These are phyloP conservation scores for Anagrus nilaparvatae DNA, from an alignment of 1,140 invertebrate genomes.

Conservation along the genomic window DNA sequence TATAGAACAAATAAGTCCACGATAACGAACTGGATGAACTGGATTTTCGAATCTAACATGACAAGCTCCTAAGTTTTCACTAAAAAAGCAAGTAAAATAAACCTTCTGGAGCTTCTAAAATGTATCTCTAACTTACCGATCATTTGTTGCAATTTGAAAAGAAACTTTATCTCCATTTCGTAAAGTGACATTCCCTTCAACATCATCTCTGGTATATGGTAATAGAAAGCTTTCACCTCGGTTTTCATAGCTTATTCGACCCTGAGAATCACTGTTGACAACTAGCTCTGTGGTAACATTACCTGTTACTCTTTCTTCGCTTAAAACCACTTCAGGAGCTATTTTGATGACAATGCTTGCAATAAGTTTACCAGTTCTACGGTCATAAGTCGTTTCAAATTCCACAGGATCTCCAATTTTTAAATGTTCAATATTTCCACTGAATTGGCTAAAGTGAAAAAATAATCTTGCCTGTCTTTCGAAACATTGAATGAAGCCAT, in stretches of 20 bases:
- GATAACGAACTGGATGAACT: constrained; percentile 79
- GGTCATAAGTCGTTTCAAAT: constrained; percentile 97
- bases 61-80: constrained; percentile 86
- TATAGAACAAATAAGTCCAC: constrained; percentile 92
- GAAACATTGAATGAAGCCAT: constrained; percentile 98
- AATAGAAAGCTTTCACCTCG: constrained; percentile 97
- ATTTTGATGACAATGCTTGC: constrained; percentile 94
- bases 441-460: constrained; percentile 98
- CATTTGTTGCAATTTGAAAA: constrained; percentile 97
- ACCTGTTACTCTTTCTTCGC: constrained; percentile 87
- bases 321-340: constrained; percentile 85
- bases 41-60: constrained; percentile 85
- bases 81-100: constrained; percentile 38
- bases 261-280: constrained; percentile 70
- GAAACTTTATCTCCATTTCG: constrained; percentile 80
- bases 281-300: constrained; percentile 87
- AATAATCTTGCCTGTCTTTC: constrained; percentile 92
- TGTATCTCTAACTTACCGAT: constrained; percentile 52
- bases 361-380: constrained; percentile 92
- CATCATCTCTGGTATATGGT: constrained; percentile 92
- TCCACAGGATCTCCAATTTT: constrained; percentile 97
- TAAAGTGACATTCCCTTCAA: constrained; percentile 85
- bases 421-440: constrained; percentile 90
- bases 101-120: no score
- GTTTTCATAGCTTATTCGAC: constrained; percentile 94